Evolutionary conservation across 2,888 invertebrate genomes (phyloP), one percentile per base, ranked within the genome.

Genomic region (Zaprionus obscuricornis): DNA sequence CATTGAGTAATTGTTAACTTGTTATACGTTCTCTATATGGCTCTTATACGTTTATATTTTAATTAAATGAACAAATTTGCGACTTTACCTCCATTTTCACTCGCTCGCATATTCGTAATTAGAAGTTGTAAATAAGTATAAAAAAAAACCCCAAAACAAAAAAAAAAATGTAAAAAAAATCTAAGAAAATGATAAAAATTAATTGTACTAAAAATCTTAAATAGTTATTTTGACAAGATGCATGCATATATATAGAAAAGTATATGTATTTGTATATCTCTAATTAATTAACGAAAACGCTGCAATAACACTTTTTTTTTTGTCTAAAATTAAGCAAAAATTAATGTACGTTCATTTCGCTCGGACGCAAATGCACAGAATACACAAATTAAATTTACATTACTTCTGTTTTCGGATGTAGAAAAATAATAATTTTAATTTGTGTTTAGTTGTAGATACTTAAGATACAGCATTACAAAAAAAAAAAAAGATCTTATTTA

Each of bases 1-100:
- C 40, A 49, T 63, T 76, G 27, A 65, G 50, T 60, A 62, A 68
- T 86, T 86, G 85, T 79, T 86, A 86, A 66, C 71, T 86, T 52
- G 83, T 85, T 79, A 55, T 86, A 79, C 54, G 78, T 66, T 81
- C 63, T 68, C 18, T 63, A 75, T 33, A 50, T 51, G 60, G 62
- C 70, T 62, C 60, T 74, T 43, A 68, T 50, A 47, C n/a, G n/a
- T n/a, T n/a, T n/a, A n/a, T n/a, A n/a, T n/a, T n/a, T n/a, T n/a
- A n/a, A n/a, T n/a, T n/a, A n/a, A n/a, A n/a, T n/a, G n/a, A n/a
- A n/a, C n/a, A 68, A 24, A 63, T 52, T 52, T 59, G 55, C 59
- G 59, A 73, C 67, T 69, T 66, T 59, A 60, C 43, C 56, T 47
- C 49, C 34, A 16, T 37, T 55, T 69, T 66, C 54, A 86, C 79